phyloP scores from a whole-genome alignment of 2,797 vertebrate species.

The Clarias laeviceps region DNA sequence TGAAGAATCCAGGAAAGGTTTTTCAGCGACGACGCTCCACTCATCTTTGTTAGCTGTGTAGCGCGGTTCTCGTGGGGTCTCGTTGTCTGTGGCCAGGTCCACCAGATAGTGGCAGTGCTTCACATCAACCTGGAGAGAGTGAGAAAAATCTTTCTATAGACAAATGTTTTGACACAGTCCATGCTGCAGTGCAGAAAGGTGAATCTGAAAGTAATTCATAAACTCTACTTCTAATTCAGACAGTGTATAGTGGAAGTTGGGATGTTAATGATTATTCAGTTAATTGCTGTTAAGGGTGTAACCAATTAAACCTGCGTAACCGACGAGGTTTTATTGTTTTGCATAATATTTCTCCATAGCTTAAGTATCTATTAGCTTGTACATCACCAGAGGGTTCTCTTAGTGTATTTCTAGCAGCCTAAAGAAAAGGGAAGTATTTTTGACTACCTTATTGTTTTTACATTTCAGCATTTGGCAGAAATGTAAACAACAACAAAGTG shows the following conservation, averaged over 20 bases:
- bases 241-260: neutral
- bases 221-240: neutral
- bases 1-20: conserved; percentile 90
- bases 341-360: too few relatives aligned
- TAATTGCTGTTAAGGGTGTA: too few relatives aligned
- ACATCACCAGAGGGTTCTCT: too few relatives aligned
- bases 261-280: too few relatives aligned
- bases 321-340: too few relatives aligned
- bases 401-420: too few relatives aligned
- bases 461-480: too few relatives aligned
- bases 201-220: neutral
- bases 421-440: too few relatives aligned
- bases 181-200: neutral
- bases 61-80: conserved; percentile 83
- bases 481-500: too few relatives aligned
- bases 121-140: conserved; percentile 82
- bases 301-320: too few relatives aligned
- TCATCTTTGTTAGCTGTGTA: conserved; percentile 89
- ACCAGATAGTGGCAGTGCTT: conserved; percentile 94
- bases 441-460: too few relatives aligned
- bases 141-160: neutral
- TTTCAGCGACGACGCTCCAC: conserved; percentile 87
- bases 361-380: too few relatives aligned
- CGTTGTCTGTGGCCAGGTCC: conserved; percentile 82
- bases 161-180: neutral